A percentile compares a stretch with the other conserved stretches of the same genome.
phyloP scores from a whole-genome alignment of 2,797 vertebrate species.

The Cheirogaleus major region DNA sequence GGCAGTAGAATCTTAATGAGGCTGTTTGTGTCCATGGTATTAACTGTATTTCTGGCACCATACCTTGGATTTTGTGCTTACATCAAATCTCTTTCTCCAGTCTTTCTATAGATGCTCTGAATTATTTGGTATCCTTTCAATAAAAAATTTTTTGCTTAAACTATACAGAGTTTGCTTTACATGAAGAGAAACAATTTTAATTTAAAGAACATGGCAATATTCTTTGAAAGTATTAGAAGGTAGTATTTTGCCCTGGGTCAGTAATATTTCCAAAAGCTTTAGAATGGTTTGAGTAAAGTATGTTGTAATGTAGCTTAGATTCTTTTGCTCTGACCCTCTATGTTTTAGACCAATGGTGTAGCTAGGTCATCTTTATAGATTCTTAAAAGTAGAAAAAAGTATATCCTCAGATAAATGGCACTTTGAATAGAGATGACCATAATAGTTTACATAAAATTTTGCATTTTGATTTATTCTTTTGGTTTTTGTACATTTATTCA shows the following conservation, averaged over 20 bases:
- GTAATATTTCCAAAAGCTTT: slow-evolving; percentile 6
- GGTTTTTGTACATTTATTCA: neutral
- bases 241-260: neutral
- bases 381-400: neutral
- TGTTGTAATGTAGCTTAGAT: neutral
- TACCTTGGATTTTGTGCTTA: neutral
- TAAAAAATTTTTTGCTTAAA: neutral
- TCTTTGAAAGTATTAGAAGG: neutral
- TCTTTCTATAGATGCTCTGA: neutral
- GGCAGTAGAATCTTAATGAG: neutral
- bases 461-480: neutral
- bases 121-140: neutral
- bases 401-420: neutral
- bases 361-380: neutral
- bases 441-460: neutral
- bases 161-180: neutral
- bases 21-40: neutral
- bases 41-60: neutral
- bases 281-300: neutral
- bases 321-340: neutral
- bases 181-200: neutral
- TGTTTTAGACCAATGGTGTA: neutral
- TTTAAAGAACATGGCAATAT: neutral
- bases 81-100: neutral
- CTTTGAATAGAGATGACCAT: neutral